phyloP scores from a whole-genome alignment of 2,113 vertebrate species.

The Gulo gulo region DNA sequence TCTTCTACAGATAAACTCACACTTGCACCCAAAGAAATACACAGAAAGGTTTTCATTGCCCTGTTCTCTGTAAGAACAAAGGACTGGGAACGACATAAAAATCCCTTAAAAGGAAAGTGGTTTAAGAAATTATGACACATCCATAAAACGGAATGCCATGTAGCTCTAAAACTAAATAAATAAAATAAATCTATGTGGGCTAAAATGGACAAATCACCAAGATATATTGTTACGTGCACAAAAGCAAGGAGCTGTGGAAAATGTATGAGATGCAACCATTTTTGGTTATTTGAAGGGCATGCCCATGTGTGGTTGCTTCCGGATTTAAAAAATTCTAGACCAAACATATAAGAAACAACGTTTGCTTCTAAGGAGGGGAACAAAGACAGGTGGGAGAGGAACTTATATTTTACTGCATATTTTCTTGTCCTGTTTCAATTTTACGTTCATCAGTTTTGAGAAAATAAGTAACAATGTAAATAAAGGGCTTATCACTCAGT shows the following conservation, averaged over 20 bases:
- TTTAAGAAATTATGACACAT: not conserved
- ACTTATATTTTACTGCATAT: not conserved
- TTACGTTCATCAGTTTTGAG: conserved; percentile 30
- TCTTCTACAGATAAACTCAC: conserved; percentile 6
- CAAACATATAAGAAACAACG: not conserved
- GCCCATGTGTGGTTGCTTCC: not conserved
- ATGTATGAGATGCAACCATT: not conserved
- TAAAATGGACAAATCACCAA: not conserved
- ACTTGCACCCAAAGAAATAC: not conserved
- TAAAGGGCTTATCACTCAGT: not conserved
- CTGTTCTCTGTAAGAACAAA: not conserved
- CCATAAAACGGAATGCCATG: not conserved
- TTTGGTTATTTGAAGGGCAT: not conserved
- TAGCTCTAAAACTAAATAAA: not conserved
- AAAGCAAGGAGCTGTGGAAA: not conserved
- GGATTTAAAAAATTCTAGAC: not conserved
- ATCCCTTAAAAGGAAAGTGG: not conserved
- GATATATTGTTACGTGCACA: not conserved
- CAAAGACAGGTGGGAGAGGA: not conserved
- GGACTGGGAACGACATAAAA: not conserved
- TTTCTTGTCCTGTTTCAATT: not conserved
- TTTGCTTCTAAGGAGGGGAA: conserved; percentile 6
- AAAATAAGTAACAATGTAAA: conserved; percentile 12
- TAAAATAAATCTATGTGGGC: not conserved
- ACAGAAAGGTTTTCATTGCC: not conserved